Evolutionary conservation across 2,113 vertebrate species (phyloP).

Genomic region (Dicrurus megarhynchus): DNA sequence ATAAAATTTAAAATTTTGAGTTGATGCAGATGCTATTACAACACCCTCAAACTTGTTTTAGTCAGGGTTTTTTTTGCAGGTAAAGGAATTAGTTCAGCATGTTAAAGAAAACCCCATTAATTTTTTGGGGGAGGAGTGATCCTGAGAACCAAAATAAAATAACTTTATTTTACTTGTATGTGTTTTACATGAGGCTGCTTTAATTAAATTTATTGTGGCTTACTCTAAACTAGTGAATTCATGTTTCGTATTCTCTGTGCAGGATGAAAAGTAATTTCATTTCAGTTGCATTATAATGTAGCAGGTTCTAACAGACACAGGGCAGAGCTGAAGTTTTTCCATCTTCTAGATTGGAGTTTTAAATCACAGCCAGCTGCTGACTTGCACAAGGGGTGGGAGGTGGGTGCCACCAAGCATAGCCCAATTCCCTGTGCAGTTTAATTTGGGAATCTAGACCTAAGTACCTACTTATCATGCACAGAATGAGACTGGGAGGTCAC

Average conservation of each 20-base stretch:
- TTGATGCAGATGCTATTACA: not conserved
- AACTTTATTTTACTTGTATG: not conserved
- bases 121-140: not conserved
- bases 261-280: not conserved
- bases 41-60: not conserved
- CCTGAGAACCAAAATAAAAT: not conserved
- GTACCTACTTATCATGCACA: slow-evolving; percentile 1
- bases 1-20: not conserved
- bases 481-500: not conserved
- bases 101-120: not conserved
- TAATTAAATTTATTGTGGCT: not conserved
- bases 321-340: not conserved
- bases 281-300: not conserved
- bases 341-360: not conserved
- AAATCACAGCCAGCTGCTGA: not conserved
- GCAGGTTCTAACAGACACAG: not conserved
- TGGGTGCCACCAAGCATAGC: not conserved
- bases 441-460: not conserved
- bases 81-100: not conserved
- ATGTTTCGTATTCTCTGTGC: not conserved
- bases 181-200: not conserved
- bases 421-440: not conserved
- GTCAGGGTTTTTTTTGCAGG: not conserved
- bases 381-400: not conserved
- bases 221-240: not conserved